Base-by-base conservation (phyloP, 1,140 invertebrate species). In the Hypothenemus hampei region DNA sequence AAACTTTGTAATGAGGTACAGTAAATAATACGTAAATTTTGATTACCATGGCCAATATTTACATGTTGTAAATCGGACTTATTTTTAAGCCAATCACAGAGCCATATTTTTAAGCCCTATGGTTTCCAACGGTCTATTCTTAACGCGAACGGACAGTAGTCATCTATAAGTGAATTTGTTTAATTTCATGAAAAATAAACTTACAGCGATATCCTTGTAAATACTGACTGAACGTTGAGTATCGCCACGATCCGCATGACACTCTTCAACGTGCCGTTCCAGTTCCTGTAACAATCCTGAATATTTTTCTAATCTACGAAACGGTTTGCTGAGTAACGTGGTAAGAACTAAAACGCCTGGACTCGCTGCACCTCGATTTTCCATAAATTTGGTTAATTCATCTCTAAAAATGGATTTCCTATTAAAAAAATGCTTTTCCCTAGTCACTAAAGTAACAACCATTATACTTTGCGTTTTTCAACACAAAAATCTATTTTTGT, bases 171-270 rank as follows among this genome's bases (percentile, higher is more conserved):
- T n/a, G n/a, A n/a, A n/a, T n/a, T n/a, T n/a, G n/a, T n/a, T n/a
- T n/a, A n/a, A n/a, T n/a, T n/a, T n/a, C n/a, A n/a, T n/a, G n/a
- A n/a, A n/a, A n/a, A 18, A 18, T 47, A 33, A 26, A 41, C 83
- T 81, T 75, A 95, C 91, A 54, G 90, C 85, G 65, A 98, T 89
- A 65, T 98, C 93, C 71, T 93, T 91, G 72, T 95, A 98, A 20
- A 98, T 87, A 58, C 84, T 83, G 62, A 94, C 87, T 35, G 93
- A 93, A 57, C 96, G 77, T 71, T 98, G 94, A 1, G 93, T 91
- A 69, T 99, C 95, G 2, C 96, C 97, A 59, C 95, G 77, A 74
- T 99, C 97, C 2, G 89, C 81, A 74, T 99, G 94, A 67, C 84
- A 87, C 72, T 97, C 95, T 77, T 94, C 89, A 23, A 96, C 88